These are phyloP conservation scores for Chrysopa pallens DNA, from an alignment of 1,140 invertebrate species.

Conservation along the genomic window DNA sequence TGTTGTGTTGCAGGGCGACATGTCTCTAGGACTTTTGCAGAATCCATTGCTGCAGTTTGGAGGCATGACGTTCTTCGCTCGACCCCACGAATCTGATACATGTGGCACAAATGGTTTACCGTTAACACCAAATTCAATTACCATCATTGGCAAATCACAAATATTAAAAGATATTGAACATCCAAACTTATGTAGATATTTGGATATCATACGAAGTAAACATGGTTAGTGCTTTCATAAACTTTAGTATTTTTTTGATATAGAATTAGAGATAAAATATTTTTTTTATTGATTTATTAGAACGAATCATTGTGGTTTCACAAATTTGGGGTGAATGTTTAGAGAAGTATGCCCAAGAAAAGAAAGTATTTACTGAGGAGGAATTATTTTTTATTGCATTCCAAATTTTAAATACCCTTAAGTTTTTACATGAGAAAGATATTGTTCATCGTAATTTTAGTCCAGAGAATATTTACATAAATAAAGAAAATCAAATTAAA, in stretches of 20 bases:
- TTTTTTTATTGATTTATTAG: slow-evolving; percentile 32
- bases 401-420: slow-evolving; percentile 55
- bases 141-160: slow-evolving; percentile 79
- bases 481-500: slow-evolving; percentile 53
- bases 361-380: slow-evolving; percentile 26
- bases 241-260: slow-evolving; percentile 5
- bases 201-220: slow-evolving; percentile 84
- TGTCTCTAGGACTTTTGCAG: neutral
- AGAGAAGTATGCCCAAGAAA: slow-evolving; percentile 21
- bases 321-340: slow-evolving; percentile 62
- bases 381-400: slow-evolving; percentile 34
- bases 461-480: slow-evolving; percentile 69
- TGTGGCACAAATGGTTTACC: slow-evolving; percentile 92
- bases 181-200: slow-evolving; percentile 67
- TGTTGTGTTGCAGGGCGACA: neutral
- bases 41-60: slow-evolving; percentile 37
- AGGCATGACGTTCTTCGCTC: slow-evolving; percentile 78
- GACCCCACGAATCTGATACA: slow-evolving; percentile 72
- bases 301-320: slow-evolving; percentile 74
- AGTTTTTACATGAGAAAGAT: slow-evolving; percentile 50
- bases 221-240: slow-evolving; percentile 51
- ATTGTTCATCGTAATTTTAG: slow-evolving; percentile 66
- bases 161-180: slow-evolving; percentile 63
- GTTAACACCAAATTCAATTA: slow-evolving; percentile 88
- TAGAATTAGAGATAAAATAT: slow-evolving; percentile 7